A percentile compares a stretch with the other conserved stretches of the same genome.
Conservation (phyloP, 2,797 vertebrate genomes). For the Eleutherodactylus coqui region DNA sequence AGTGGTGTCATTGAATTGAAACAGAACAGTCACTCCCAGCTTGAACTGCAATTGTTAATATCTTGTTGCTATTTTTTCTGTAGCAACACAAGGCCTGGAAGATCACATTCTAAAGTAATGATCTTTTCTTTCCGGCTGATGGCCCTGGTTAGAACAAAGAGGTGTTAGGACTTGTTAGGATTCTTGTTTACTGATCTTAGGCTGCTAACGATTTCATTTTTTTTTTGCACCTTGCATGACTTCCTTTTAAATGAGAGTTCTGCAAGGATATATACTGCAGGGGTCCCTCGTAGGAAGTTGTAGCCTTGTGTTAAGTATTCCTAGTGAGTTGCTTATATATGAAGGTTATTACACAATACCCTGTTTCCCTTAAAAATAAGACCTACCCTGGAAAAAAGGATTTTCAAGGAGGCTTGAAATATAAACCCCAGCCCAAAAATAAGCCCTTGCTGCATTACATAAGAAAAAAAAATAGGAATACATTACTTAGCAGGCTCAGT, state of each 20-base stretch:
- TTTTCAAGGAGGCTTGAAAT: too few species aligned
- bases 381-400: too few species aligned
- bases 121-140: conserved; percentile 68
- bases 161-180: conserved; percentile 60
- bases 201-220: conserved; percentile 27
- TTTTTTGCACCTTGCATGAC: conserved; percentile 33
- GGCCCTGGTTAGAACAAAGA: conserved; percentile 50
- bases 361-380: too few species aligned
- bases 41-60: conserved; percentile 85
- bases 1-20: conserved; percentile 97
- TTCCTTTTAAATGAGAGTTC: conserved; percentile 1
- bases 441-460: too few species aligned
- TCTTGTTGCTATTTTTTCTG: conserved; percentile 83
- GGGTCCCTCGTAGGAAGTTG: conserved; percentile 2
- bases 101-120: conserved; percentile 68
- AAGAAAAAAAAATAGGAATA: too few species aligned
- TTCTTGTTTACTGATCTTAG: conserved; percentile 62
- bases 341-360: not conserved
- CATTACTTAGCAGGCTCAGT: too few species aligned
- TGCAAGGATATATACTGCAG: not conserved
- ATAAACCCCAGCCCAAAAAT: too few species aligned
- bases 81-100: conserved; percentile 70
- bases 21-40: conserved; percentile 87
- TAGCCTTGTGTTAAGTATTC: not conserved
- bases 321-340: not conserved